Base-by-base conservation (phyloP, 2,113 vertebrate genomes). In the Dryoscopus gambensis region DNA sequence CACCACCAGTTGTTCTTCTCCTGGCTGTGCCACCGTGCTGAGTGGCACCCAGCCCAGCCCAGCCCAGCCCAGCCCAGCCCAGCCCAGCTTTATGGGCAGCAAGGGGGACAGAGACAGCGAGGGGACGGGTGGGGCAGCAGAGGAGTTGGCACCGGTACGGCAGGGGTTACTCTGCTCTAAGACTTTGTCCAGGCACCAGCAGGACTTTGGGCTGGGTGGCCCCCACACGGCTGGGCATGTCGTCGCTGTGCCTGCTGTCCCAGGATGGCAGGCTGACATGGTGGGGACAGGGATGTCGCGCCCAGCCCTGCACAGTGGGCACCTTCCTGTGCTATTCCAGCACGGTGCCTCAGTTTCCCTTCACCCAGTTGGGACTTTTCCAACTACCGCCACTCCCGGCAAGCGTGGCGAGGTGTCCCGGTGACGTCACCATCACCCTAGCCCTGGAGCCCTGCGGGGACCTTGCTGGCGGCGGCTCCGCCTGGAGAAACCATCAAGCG, bases 401-500 rank as follows among this genome's bases (percentile, higher is more conserved):
- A 67, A 11, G 24, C 4, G 12, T 60, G 70, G 75, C 4, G n/a
- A 78, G 42, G 60, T 70, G 78, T 40, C 65, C 3, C 3, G 47
- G 53, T 89, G 84, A 50, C 30, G 24, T 86, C 92, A 89, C 53
- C 12, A 4, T 35, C 63, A 84, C 84, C 59, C 39, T 52, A 30
- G 69, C 33, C 50, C 31, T 6, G 14, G 40, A 89, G 35, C 57
- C 76, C 80, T 73, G 80, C 23, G 2, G 49, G 53, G 53, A 96
- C 76, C 84, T 89, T 15, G 15, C 49, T 7, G 23, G 71, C 90
- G 69, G 90, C 28, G 8, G 71, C 84, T 94, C 84, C 21, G 90
- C 92, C 95, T 96, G 95, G 94, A 95, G 95, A 94, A 95, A 83
- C 27, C 76, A 89, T 94, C 87, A 95, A 37, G 84, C 87, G 55